A percentile compares a stretch with the other conserved stretches of the same genome.
Conservation (phyloP, 1,140 invertebrate genomes). For the Drosophila ogumai region DNA sequence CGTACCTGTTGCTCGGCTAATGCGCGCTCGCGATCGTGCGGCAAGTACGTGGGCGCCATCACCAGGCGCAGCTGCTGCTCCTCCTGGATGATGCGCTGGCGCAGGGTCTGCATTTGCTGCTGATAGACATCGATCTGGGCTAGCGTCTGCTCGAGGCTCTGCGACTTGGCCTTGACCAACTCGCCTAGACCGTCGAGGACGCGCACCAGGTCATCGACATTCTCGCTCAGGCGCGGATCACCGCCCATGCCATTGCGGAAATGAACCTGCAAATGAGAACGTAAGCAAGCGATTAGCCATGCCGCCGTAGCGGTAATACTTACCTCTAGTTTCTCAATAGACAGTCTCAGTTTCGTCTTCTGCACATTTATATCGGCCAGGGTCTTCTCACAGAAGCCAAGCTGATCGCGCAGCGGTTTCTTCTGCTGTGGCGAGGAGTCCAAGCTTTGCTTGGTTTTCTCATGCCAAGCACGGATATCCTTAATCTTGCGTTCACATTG, state of each 20-base stretch:
- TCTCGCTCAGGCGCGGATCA: conserved; percentile 90
- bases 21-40: conserved; percentile 93
- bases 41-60: conserved; percentile 92
- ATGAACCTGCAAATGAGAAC: conserved; percentile 88
- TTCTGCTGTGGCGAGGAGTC: conserved; percentile 93
- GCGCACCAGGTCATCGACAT: conserved; percentile 89
- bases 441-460: conserved; percentile 91
- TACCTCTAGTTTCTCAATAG: conserved; percentile 96
- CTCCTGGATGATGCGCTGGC: conserved; percentile 92
- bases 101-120: conserved; percentile 93
- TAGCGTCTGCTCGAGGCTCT: conserved; percentile 91
- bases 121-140: conserved; percentile 94
- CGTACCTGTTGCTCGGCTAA: conserved; percentile 96
- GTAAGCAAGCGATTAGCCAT: conserved; percentile 15
- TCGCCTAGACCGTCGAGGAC: conserved; percentile 88
- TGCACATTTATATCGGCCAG: conserved; percentile 94
- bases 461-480: conserved; percentile 94
- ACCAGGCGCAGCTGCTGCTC: conserved; percentile 94
- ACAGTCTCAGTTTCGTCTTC: conserved; percentile 95
- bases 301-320: conserved; percentile 64
- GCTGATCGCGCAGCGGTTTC: conserved; percentile 93
- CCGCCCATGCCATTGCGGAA: conserved; percentile 93
- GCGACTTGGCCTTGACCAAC: conserved; percentile 89
- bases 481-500: conserved; percentile 97
- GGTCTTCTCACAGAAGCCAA: conserved; percentile 93